Percentiles rank a stretch among this genome's conserved stretches.
Conservation (phyloP, 2,113 vertebrate species). For the Anoplopoma fimbria region DNA sequence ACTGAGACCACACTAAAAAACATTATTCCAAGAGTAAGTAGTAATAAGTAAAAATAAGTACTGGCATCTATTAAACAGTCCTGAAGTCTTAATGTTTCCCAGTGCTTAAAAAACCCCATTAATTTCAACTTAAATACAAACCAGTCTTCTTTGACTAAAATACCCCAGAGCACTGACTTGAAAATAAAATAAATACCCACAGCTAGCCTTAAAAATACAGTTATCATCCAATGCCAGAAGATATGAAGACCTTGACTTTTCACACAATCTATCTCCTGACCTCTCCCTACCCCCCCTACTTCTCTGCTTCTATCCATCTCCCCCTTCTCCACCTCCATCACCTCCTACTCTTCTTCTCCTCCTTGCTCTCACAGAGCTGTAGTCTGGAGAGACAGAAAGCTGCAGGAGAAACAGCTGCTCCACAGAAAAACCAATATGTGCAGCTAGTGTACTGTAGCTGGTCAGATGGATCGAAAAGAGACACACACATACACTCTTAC, state of each 20-base stretch:
- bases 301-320: conserved; percentile 34
- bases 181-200: conserved; percentile 58
- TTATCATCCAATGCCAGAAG: conserved; percentile 49
- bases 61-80: conserved; percentile 45
- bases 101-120: conserved; percentile 29
- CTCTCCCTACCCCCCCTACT: conserved; percentile 61
- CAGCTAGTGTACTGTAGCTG: conserved; percentile 42
- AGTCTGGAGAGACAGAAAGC: conserved; percentile 71
- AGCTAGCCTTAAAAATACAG: conserved; percentile 58
- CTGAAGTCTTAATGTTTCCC: conserved; percentile 48
- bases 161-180: conserved; percentile 27
- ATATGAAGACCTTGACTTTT: conserved; percentile 74
- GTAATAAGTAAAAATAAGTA: conserved; percentile 53
- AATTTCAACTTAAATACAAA: conserved; percentile 40
- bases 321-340: conserved; percentile 20
- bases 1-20: conserved; percentile 41
- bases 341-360: conserved; percentile 31
- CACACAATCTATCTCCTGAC: conserved; percentile 69
- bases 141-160: conserved; percentile 38
- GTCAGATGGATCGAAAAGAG: conserved; percentile 34
- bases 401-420: conserved; percentile 79
- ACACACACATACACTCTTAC: conserved; percentile 16
- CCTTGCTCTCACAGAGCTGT: conserved; percentile 40
- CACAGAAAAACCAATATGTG: conserved; percentile 62
- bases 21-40: conserved; percentile 46